A percentile compares a stretch with the other conserved stretches of the same genome.
Conservation (phyloP, 53 echinoderm and acorn worm species). For the Apostichopus leukothele region DNA sequence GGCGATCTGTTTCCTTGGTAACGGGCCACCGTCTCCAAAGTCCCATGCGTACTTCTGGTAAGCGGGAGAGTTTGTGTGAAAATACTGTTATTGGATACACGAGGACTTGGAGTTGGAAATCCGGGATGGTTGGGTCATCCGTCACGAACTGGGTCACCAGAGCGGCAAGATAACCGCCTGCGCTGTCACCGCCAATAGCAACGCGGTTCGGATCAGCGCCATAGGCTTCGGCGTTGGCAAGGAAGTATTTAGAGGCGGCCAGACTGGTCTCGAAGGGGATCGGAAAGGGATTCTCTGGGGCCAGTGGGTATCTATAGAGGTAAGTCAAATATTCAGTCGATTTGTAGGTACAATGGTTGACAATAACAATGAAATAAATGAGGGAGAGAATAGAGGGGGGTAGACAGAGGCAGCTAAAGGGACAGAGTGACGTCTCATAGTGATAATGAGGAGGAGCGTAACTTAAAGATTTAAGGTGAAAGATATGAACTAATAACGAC, state of each 20-base stretch:
- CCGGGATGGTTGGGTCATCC: conserved; percentile 59
- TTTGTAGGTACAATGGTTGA: not conserved
- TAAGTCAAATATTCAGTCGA: not conserved
- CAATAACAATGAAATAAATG: not conserved
- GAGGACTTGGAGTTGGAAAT: conserved; percentile 63
- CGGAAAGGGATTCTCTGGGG: conserved; percentile 61
- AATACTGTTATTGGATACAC: conserved; percentile 65
- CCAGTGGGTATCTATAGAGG: conserved; percentile 63
- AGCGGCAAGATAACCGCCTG: conserved; percentile 75
- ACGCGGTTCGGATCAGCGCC: conserved; percentile 61
- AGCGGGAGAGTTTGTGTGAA: conserved; percentile 64
- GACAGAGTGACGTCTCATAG: no score
- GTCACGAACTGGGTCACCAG: conserved; percentile 57
- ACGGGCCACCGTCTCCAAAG: conserved; percentile 48
- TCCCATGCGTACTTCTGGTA: conserved; percentile 53
- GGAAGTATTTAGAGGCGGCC: conserved; percentile 59
- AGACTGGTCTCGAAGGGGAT: conserved; percentile 57
- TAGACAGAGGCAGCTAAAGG: no score
- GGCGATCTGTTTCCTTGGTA: not conserved
- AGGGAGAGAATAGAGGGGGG: no score
- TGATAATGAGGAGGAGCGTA: no score
- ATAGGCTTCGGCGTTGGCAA: conserved; percentile 59
- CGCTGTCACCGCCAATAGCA: conserved; percentile 71
- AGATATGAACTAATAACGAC: no score
- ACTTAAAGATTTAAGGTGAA: no score